phyloP scores from a whole-genome alignment of 2,797 vertebrate genomes.

The Oreochromis mossambicus region DNA sequence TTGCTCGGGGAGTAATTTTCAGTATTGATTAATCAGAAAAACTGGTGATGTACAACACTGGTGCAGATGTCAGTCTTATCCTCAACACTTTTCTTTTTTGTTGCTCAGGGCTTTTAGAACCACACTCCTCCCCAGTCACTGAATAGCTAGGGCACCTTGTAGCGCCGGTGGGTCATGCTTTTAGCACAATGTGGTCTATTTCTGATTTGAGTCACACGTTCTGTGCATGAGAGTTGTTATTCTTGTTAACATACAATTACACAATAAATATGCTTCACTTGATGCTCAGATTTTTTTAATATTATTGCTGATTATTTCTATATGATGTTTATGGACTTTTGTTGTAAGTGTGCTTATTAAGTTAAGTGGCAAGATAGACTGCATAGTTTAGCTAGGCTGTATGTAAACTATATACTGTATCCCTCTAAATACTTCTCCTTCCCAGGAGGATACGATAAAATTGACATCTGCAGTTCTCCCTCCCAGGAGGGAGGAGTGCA shows the following conservation, averaged over 20 bases:
- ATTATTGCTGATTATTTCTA: neutral
- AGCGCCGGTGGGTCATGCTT: neutral
- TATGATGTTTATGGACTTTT: neutral
- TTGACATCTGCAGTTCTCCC: neutral
- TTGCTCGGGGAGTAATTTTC: neutral
- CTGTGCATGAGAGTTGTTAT: neutral
- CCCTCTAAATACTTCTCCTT: no score
- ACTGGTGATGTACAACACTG: neutral
- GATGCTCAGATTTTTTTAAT: neutral
- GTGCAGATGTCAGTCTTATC: neutral
- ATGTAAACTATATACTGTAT: no score
- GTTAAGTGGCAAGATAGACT: neutral
- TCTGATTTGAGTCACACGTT: neutral
- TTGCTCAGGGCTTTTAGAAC: neutral
- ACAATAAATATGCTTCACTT: neutral
- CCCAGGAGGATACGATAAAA: no score
- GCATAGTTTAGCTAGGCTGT: no score
- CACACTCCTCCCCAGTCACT: neutral
- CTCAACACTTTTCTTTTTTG: neutral
- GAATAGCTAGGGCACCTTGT: neutral
- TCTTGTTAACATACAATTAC: neutral
- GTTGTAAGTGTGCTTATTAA: neutral
- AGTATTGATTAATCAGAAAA: neutral
- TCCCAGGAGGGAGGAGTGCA: neutral
- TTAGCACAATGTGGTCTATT: neutral